Evolutionary conservation across 30 jellyfish, hydroid and myxozoan species (phyloP).

Genomic region (Aurelia aurita): DNA sequence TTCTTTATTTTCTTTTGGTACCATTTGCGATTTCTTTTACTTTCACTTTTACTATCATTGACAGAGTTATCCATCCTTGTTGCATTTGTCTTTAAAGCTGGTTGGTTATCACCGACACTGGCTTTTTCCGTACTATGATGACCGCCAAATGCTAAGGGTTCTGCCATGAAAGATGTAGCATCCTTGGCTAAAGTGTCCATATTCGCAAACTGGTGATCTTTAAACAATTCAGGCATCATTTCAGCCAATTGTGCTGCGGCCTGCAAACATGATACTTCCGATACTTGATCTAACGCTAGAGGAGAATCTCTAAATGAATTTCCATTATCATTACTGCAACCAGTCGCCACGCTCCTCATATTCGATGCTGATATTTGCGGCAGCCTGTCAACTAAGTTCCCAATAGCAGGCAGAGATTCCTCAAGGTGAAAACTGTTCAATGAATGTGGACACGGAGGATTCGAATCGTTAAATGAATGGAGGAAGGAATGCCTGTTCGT

Average conservation of each 20-base stretch:
- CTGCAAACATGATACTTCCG: slow-evolving; percentile 55
- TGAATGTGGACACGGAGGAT: too few relatives aligned
- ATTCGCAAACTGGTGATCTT: neutral
- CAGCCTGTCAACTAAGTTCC: slow-evolving; percentile 4
- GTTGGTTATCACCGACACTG: neutral
- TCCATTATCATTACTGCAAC: neutral
- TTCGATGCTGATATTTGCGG: slow-evolving; percentile 1
- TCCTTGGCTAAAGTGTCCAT: neutral
- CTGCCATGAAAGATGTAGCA: neutral
- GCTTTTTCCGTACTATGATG: neutral
- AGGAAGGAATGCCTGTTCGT: too few relatives aligned
- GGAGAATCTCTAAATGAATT: slow-evolving; percentile 1
- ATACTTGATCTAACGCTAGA: slow-evolving; percentile 13
- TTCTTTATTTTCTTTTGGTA: slow-evolving; percentile 39
- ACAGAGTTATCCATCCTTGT: neutral
- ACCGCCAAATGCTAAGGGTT: neutral
- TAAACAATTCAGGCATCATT: slow-evolving; percentile 49
- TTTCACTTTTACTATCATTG: slow-evolving; percentile 3
- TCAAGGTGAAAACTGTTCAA: too few relatives aligned
- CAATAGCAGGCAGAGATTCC: neutral
- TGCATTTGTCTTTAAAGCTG: neutral
- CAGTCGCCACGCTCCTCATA: neutral
- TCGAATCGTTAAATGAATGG: too few relatives aligned
- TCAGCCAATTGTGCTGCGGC: slow-evolving; percentile 63
- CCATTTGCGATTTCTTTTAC: slow-evolving; percentile 38